A percentile compares a stretch with the other conserved stretches of the same genome.
phyloP scores from a whole-genome alignment of 64 coral and sea anemone species.

The Montipora capricornis region DNA sequence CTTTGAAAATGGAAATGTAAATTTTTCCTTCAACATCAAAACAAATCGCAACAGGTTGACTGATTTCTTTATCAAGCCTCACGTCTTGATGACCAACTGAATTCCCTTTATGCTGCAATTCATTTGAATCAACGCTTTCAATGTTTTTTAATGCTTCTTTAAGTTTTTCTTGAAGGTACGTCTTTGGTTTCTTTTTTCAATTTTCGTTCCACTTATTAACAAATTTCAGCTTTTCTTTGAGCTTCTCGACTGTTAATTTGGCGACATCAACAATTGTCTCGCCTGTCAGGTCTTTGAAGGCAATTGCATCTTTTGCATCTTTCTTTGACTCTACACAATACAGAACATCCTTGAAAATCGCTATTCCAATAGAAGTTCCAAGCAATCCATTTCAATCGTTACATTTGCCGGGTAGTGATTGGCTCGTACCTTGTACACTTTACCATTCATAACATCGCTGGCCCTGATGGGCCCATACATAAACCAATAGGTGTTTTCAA shows the following conservation, averaged over 20 bases:
- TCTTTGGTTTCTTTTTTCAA: slow-evolving; percentile 25
- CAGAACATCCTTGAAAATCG: slow-evolving; percentile 27
- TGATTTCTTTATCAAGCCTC: slow-evolving; percentile 2
- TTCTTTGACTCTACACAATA: slow-evolving; percentile 49
- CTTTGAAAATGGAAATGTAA: slow-evolving; percentile 40
- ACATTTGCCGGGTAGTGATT: slow-evolving; percentile 70
- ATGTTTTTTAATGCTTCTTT: neutral
- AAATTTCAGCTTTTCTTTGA: slow-evolving; percentile 36
- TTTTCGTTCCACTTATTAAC: slow-evolving; percentile 37
- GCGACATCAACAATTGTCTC: slow-evolving; percentile 33
- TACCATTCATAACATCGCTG: slow-evolving; percentile 45
- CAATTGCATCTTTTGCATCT: slow-evolving; percentile 17
- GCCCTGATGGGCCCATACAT: slow-evolving; percentile 51
- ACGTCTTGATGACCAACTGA: neutral
- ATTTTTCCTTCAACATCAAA: slow-evolving; percentile 19
- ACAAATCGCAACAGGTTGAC: slow-evolving; percentile 11
- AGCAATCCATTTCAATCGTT: slow-evolving; percentile 49
- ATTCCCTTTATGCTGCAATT: neutral
- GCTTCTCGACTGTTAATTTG: slow-evolving; percentile 56
- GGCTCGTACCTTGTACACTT: slow-evolving; percentile 36
- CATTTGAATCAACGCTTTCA: neutral
- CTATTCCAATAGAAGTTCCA: slow-evolving; percentile 51
- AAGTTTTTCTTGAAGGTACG: slow-evolving; percentile 31
- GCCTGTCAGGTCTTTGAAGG: slow-evolving; percentile 53
- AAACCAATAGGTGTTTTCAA: slow-evolving; percentile 56